These are phyloP conservation scores for Drosophila greeni DNA, from an alignment of 2,888 invertebrate genomes.

Conservation along the genomic window DNA sequence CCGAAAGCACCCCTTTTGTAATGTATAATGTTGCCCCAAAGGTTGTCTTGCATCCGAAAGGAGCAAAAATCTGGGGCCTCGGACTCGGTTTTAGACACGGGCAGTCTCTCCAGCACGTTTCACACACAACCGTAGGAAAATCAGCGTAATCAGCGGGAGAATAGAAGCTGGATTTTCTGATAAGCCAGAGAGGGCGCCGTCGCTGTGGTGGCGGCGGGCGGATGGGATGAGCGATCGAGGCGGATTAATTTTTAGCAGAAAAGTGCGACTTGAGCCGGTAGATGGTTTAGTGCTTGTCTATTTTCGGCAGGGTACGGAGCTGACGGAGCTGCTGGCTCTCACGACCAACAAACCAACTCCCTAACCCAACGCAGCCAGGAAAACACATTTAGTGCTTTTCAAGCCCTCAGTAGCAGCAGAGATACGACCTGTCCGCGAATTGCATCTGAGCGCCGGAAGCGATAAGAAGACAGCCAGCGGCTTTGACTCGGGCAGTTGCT, in stretches of 20 bases:
- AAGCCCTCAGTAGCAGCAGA: constrained; percentile 4
- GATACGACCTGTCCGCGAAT: constrained; percentile 28
- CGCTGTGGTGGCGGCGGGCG: constrained; percentile 31
- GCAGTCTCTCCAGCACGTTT: constrained; percentile 43
- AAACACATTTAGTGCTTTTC: constrained; percentile 22
- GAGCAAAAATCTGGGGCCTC: background rate
- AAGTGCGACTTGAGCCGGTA: constrained; percentile 55
- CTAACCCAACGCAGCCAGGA: constrained; percentile 32
- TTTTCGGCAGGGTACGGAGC: constrained; percentile 70
- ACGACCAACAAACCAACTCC: constrained; percentile 43
- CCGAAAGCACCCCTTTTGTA: background rate
- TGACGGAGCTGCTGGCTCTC: constrained; percentile 67
- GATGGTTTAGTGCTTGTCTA: constrained; percentile 63
- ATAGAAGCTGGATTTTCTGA: constrained; percentile 52
- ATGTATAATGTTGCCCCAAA: constrained; percentile 5
- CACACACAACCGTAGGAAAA: constrained; percentile 14
- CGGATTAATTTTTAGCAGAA: constrained; percentile 56
- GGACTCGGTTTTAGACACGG: background rate
- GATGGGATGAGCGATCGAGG: constrained; percentile 19
- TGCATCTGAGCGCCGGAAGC: constrained; percentile 30
- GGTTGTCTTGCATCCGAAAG: background rate
- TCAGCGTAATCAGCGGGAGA: constrained; percentile 38
- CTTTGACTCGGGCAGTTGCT: constrained; percentile 30
- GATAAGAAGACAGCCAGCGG: constrained; percentile 22
- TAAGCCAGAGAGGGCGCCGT: constrained; percentile 46